Percentiles rank a stretch among this genome's conserved stretches.
Evolutionary conservation across 2,797 vertebrate genomes (phyloP).

Genomic region (Simalia tracyae): DNA sequence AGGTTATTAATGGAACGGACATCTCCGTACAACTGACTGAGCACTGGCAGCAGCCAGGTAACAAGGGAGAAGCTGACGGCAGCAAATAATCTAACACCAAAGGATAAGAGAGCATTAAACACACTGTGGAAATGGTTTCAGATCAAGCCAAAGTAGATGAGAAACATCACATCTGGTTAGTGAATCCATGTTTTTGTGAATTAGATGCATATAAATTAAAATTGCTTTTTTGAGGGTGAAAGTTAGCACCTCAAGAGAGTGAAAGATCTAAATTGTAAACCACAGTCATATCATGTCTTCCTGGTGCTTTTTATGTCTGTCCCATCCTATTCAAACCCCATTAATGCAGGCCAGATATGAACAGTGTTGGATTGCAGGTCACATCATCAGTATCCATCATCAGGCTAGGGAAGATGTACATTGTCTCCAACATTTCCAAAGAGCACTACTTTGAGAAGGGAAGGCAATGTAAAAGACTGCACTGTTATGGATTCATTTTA

Average conservation of each 20-base stretch:
- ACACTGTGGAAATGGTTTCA: constrained; percentile 66
- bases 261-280: background rate
- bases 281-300: background rate
- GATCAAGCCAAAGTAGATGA: constrained; percentile 49
- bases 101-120: constrained; percentile 71
- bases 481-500: background rate
- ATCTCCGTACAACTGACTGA: constrained; percentile 73
- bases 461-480: too few species aligned
- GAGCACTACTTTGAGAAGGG: background rate
- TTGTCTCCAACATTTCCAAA: background rate
- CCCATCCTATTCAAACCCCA: background rate
- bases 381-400: background rate
- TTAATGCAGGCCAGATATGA: background rate
- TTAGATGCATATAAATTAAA: constrained; percentile 40
- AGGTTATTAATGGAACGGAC: constrained; percentile 80
- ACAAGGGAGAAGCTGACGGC: constrained; percentile 73
- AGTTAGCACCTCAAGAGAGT: background rate
- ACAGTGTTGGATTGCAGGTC: background rate
- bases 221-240: background rate
- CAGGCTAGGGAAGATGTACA: background rate
- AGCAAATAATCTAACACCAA: constrained; percentile 61
- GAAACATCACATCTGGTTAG: constrained; percentile 42
- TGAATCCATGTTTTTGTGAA: constrained; percentile 34
- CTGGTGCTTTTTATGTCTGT: background rate
- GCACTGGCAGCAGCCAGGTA: constrained; percentile 72